Evolutionary conservation across 2,888 invertebrate genomes (phyloP).

Genomic region (Nycteola revayana): DNA sequence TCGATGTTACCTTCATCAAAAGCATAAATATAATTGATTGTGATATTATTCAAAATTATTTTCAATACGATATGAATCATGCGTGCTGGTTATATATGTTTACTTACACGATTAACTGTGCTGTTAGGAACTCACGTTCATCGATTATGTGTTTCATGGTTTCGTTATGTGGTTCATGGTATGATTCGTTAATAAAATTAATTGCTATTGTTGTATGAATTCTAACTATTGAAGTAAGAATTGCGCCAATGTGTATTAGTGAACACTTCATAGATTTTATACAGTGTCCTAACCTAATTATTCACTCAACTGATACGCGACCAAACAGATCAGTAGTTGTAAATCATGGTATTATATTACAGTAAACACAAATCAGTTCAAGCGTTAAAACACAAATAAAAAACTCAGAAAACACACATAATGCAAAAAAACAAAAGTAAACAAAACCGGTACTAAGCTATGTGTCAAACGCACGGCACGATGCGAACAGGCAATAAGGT

Average conservation of each 20-base stretch:
- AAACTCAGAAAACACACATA: slow-evolving; percentile 44
- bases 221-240: slow-evolving; percentile 11
- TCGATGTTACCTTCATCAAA: slow-evolving; percentile 48
- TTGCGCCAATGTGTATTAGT: slow-evolving; percentile 12
- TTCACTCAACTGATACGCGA: too few species aligned
- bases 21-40: slow-evolving; percentile 43
- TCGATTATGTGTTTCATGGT: slow-evolving; percentile 8
- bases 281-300: too few species aligned
- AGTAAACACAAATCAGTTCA: slow-evolving; percentile 31
- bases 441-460: slow-evolving; percentile 50
- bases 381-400: slow-evolving; percentile 30
- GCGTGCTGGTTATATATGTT: slow-evolving; percentile 35
- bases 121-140: slow-evolving; percentile 25
- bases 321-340: slow-evolving; percentile 9
- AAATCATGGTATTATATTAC: slow-evolving; percentile 13
- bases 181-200: slow-evolving; percentile 12
- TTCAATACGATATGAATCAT: slow-evolving; percentile 29
- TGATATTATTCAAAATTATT: slow-evolving; percentile 36
- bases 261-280: slow-evolving; percentile 2
- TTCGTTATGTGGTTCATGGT: slow-evolving; percentile 3
- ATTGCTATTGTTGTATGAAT: slow-evolving; percentile 8
- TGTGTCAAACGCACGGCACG: slow-evolving; percentile 56
- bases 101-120: slow-evolving; percentile 29
- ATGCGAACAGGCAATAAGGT: slow-evolving; percentile 69
- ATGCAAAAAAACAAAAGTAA: slow-evolving; percentile 50